These are phyloP conservation scores for Mycalesis mineus DNA, from an alignment of 2,888 invertebrate species.

Conservation along the genomic window DNA sequence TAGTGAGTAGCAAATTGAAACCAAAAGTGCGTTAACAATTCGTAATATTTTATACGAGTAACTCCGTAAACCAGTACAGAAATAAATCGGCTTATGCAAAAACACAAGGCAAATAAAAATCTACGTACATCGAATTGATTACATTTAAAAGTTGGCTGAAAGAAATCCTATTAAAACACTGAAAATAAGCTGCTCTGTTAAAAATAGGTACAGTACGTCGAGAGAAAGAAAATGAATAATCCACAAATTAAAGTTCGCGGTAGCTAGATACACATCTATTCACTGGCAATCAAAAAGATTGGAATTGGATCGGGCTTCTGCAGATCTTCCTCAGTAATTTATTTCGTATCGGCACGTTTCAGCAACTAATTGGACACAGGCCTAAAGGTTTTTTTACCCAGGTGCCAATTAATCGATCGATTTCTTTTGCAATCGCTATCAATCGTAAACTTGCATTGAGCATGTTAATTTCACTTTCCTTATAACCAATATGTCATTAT, in stretches of 20 bases:
- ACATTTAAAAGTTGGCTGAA: too few species aligned
- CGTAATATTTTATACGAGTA: too few species aligned
- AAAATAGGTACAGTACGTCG: background rate
- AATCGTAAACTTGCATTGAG: background rate
- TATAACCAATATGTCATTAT: too few species aligned
- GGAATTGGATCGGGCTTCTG: conserved; percentile 10
- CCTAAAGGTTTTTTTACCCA: conserved; percentile 4
- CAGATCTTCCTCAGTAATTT: conserved; percentile 13
- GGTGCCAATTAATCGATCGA: conserved; percentile 8
- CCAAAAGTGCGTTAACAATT: too few species aligned
- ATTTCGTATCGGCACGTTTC: conserved; percentile 14
- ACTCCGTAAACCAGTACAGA: too few species aligned
- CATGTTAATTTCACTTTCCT: too few species aligned
- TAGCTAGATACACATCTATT: background rate
- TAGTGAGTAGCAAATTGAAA: too few species aligned
- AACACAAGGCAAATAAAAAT: too few species aligned
- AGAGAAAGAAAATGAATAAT: background rate
- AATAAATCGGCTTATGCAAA: too few species aligned
- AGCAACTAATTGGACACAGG: conserved; percentile 10
- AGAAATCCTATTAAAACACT: too few species aligned
- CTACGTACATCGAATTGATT: too few species aligned
- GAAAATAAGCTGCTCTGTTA: too few species aligned
- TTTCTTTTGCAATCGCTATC: background rate
- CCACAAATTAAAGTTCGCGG: background rate
- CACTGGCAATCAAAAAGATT: conserved; percentile 11